Percentiles rank a stretch among this genome's conserved stretches.
Evolutionary conservation across 2,797 vertebrate species (phyloP).

Genomic region (Phylloscopus collybita): DNA sequence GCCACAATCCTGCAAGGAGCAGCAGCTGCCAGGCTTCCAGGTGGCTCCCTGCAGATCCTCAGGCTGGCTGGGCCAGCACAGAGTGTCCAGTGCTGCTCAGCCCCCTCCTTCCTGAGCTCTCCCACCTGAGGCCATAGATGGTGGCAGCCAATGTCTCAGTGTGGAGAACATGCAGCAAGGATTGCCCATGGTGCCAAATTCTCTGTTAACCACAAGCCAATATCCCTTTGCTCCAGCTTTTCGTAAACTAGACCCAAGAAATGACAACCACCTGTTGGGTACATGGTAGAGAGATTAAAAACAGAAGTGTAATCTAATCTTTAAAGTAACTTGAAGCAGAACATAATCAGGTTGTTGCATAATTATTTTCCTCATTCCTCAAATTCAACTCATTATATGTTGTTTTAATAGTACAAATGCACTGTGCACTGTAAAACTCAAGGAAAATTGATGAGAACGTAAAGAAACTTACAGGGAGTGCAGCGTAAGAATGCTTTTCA

Average conservation of each 20-base stretch:
- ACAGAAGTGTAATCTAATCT: not conserved
- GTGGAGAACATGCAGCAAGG: rapidly evolving
- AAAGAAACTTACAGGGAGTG: not conserved
- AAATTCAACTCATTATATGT: not conserved
- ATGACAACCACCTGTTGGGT: not conserved
- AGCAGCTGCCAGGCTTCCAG: not conserved
- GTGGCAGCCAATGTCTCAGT: not conserved
- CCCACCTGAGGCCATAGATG: rapidly evolving
- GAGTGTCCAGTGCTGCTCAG: not conserved
- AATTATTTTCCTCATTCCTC: slow-evolving; percentile 62
- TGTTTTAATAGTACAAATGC: not conserved
- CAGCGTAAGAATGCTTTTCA: not conserved
- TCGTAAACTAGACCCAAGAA: not conserved
- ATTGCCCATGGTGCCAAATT: not conserved
- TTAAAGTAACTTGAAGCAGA: slow-evolving; percentile 1
- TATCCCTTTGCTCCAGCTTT: not conserved
- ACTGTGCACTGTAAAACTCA: not conserved
- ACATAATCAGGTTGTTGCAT: not conserved
- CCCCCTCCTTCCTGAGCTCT: not conserved
- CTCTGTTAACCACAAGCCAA: not conserved
- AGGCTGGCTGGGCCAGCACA: not conserved
- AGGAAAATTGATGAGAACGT: not conserved
- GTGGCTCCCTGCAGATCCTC: not conserved
- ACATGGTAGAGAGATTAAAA: not conserved
- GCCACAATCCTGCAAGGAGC: not conserved